Percentiles rank a stretch among this genome's conserved stretches.
Conservation (phyloP, 1,140 invertebrate genomes). For the Sarcophaga bullata region DNA sequence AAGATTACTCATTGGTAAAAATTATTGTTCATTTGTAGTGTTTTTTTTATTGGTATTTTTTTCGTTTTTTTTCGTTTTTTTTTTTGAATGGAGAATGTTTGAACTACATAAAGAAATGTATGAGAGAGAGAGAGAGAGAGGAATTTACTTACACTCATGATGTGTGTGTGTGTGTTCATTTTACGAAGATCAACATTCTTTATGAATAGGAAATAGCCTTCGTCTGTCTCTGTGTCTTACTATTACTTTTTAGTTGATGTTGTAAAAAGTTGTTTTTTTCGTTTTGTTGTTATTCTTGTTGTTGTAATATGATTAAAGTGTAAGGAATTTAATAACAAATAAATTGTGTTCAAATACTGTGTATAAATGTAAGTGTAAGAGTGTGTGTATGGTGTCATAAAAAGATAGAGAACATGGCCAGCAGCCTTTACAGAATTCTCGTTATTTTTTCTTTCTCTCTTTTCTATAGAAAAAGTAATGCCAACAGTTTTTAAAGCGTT, state of each 20-base stretch:
- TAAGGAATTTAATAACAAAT: no score
- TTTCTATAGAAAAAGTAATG: neutral
- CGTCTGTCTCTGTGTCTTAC: neutral
- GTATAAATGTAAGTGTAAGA: no score
- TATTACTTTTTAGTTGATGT: neutral
- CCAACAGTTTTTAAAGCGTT: neutral
- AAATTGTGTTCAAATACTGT: no score
- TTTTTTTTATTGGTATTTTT: neutral
- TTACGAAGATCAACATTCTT: slow-evolving; percentile 18
- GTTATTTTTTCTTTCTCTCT: no score
- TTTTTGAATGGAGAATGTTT: neutral
- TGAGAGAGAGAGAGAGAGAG: neutral
- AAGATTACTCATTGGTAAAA: slow-evolving; percentile 19
- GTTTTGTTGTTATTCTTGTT: neutral
- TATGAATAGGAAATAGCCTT: neutral
- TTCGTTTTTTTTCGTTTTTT: no score
- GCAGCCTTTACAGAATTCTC: no score
- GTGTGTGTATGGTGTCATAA: no score
- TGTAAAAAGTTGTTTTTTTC: slow-evolving; percentile 9
- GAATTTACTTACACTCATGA: neutral
- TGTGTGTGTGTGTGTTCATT: neutral
- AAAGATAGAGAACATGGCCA: no score
- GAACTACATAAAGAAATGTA: neutral
- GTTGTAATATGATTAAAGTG: slow-evolving; percentile 14
- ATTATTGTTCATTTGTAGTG: slow-evolving; percentile 9